These are phyloP conservation scores for Oncorhynchus clarkii DNA, from an alignment of 2,113 vertebrate genomes.

Conservation along the genomic window DNA sequence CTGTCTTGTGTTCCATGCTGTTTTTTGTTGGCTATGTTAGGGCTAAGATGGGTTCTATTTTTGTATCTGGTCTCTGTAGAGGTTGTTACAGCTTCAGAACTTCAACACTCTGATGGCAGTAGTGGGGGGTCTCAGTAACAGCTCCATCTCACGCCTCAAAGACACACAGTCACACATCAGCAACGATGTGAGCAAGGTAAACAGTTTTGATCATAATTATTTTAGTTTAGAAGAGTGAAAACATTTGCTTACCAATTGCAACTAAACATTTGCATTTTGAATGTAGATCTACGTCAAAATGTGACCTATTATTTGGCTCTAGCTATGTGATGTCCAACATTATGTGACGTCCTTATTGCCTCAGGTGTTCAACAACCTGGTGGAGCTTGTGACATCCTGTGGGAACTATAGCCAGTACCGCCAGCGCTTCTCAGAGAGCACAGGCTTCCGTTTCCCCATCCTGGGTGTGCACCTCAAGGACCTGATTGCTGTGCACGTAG, in stretches of 20 bases:
- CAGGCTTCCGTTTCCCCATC: conserved; percentile 80
- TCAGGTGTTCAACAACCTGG: conserved; percentile 58
- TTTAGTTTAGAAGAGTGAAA: too few species aligned
- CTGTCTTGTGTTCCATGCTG: neutral
- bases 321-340: too few species aligned
- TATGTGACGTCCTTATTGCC: neutral
- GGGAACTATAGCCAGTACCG: conserved; percentile 79
- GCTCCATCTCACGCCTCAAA: conserved; percentile 79
- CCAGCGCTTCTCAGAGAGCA: conserved; percentile 71
- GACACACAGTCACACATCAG: conserved; percentile 74
- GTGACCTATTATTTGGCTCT: too few species aligned
- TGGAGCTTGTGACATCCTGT: conserved; percentile 73
- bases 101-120: conserved; percentile 84
- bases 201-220: too few species aligned
- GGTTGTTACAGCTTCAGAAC: conserved; percentile 78
- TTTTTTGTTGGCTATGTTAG: neutral
- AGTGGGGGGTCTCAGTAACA: conserved; percentile 79
- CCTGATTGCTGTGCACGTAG: conserved; percentile 78
- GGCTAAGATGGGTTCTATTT: neutral
- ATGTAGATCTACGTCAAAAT: too few species aligned
- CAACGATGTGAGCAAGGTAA: conserved; percentile 74
- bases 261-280: too few species aligned
- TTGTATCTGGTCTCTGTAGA: conserved; percentile 46
- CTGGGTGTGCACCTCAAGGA: conserved; percentile 81
- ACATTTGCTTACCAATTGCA: too few species aligned